Evolutionary conservation across 2,113 vertebrate species (phyloP).

Genomic region (Nannobrachium achirus): DNA sequence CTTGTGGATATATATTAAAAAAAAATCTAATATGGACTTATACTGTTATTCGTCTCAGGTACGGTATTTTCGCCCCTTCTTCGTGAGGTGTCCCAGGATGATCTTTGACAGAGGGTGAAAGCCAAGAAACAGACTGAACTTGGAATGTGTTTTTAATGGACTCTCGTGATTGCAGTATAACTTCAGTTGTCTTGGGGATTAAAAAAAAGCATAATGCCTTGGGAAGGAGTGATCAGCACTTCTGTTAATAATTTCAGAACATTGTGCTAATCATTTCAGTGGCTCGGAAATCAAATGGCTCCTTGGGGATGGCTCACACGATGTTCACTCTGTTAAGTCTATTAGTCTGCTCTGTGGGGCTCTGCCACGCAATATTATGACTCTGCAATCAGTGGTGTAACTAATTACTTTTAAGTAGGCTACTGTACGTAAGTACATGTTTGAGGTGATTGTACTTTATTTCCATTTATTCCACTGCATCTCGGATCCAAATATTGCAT

Average conservation of each 20-base stretch:
- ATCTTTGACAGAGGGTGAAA: slow-evolving; percentile 11
- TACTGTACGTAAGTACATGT: too few relatives aligned
- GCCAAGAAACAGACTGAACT: slow-evolving; percentile 8
- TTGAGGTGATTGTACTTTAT: too few relatives aligned
- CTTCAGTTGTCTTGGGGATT: slow-evolving; percentile 38
- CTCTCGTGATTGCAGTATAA: slow-evolving; percentile 21
- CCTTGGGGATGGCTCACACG: slow-evolving; percentile 46
- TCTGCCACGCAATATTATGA: slow-evolving; percentile 14
- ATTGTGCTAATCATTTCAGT: slow-evolving; percentile 41
- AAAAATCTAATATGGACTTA: too few relatives aligned
- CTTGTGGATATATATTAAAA: too few relatives aligned
- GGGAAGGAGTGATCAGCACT: slow-evolving; percentile 28
- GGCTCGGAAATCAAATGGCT: slow-evolving; percentile 51
- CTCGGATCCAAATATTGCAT: too few relatives aligned
- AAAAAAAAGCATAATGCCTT: slow-evolving; percentile 22
- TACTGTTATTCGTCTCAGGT: too few relatives aligned
- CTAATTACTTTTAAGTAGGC: too few relatives aligned
- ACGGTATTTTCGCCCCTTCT: neutral
- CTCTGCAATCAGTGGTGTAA: slow-evolving; percentile 27
- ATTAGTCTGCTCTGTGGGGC: slow-evolving; percentile 29
- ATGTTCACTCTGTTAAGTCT: slow-evolving; percentile 42
- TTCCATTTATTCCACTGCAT: too few relatives aligned
- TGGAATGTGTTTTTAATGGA: slow-evolving; percentile 38
- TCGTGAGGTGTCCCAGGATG: neutral
- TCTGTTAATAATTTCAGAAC: slow-evolving; percentile 41